These are phyloP conservation scores for Molossus alvarezi DNA, from an alignment of 2,797 vertebrate genomes.

Conservation along the genomic window DNA sequence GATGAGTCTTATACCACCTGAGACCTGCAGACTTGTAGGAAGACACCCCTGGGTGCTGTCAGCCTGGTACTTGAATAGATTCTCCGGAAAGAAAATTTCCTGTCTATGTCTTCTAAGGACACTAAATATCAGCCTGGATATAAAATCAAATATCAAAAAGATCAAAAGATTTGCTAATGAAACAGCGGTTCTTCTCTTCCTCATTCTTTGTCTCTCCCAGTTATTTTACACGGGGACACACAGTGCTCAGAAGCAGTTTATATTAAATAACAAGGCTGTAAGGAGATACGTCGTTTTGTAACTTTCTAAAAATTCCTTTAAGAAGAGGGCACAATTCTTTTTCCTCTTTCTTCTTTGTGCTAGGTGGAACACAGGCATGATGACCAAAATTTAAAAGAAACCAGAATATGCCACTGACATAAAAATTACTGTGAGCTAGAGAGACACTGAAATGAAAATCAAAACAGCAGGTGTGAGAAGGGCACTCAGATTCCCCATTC, in stretches of 20 bases:
- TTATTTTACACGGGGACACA: background rate
- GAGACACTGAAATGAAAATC: background rate
- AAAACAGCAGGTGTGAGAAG: background rate
- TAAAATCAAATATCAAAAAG: background rate
- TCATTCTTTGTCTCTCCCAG: background rate
- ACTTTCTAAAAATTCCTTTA: background rate
- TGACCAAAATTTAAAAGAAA: background rate
- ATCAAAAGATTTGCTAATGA: background rate
- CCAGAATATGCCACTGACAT: background rate
- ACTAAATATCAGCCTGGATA: background rate
- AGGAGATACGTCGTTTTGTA: background rate
- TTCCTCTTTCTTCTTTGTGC: background rate
- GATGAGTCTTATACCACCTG: background rate
- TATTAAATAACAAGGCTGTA: background rate
- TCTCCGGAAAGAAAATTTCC: background rate
- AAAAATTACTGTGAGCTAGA: background rate
- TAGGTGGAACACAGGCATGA: background rate
- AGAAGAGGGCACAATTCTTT: background rate
- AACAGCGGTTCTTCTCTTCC: background rate
- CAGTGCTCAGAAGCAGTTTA: background rate
- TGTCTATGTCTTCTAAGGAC: background rate
- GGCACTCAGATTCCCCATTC: background rate
- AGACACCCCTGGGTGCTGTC: no score
- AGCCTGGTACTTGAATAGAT: background rate
- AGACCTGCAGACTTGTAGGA: background rate